Percentiles rank a stretch among this genome's conserved stretches.
These are phyloP conservation scores for Amblyraja radiata DNA, from an alignment of 2,797 vertebrate species.

Conservation along the genomic window DNA sequence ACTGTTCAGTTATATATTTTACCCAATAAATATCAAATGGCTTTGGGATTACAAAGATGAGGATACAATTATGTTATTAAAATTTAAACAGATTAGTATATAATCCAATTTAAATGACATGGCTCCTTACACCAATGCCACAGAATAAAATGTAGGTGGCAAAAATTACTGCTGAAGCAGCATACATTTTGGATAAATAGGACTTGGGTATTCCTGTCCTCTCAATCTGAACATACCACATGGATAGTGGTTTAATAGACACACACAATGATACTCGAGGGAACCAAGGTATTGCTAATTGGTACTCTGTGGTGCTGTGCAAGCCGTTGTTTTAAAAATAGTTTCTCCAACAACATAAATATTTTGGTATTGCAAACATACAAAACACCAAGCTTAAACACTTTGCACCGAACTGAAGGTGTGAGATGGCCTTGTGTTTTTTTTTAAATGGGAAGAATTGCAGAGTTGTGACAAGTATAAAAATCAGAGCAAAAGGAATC, in stretches of 20 bases:
- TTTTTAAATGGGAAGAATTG: neutral
- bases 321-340: neutral
- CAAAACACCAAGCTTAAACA: neutral
- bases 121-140: neutral
- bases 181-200: neutral
- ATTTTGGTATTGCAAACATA: neutral
- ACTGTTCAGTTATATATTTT: neutral
- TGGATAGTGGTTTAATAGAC: neutral
- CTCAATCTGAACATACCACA: neutral
- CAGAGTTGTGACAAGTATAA: neutral
- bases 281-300: neutral
- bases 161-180: neutral
- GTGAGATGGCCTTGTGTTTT: neutral
- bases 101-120: neutral
- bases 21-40: neutral
- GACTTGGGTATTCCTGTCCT: neutral
- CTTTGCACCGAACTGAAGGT: neutral
- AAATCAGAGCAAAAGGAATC: neutral
- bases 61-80: neutral
- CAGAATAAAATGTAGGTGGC: neutral
- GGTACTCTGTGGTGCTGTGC: neutral
- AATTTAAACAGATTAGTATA: neutral
- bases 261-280: neutral
- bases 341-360: neutral
- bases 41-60: neutral